A percentile compares a stretch with the other conserved stretches of the same genome.
Evolutionary conservation across 2,888 invertebrate species (phyloP).

Genomic region (Caenorhabditis sinica): DNA sequence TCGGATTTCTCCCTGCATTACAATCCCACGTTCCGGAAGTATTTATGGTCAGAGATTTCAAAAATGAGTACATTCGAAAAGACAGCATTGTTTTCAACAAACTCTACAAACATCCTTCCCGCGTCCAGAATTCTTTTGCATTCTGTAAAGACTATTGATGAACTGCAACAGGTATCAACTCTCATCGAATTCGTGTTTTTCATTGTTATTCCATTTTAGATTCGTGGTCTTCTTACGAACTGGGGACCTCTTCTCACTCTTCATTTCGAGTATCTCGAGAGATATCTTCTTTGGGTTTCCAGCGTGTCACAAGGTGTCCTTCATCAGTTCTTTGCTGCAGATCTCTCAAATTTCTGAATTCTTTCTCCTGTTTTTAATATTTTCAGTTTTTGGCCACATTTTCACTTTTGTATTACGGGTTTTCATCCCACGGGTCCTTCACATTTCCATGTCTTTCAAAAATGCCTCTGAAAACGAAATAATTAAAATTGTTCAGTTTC

Average conservation of each 20-base stretch:
- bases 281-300: conserved; percentile 77
- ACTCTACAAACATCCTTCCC: conserved; percentile 63
- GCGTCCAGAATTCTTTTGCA: conserved; percentile 74
- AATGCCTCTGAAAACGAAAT: conserved; percentile 18
- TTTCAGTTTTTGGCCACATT: neutral
- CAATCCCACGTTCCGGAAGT: conserved; percentile 70
- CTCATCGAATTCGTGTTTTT: conserved; percentile 5
- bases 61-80: conserved; percentile 76
- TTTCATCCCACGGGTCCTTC: neutral
- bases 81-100: conserved; percentile 79
- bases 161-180: conserved; percentile 74
- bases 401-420: conserved; percentile 39
- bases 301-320: conserved; percentile 68
- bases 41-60: conserved; percentile 71
- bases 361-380: neutral
- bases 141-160: conserved; percentile 76
- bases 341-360: conserved; percentile 51
- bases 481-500: neutral
- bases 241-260: conserved; percentile 77
- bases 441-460: conserved; percentile 59
- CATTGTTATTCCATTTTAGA: too few species aligned
- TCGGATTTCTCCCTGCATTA: conserved; percentile 76
- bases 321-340: conserved; percentile 68
- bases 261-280: conserved; percentile 79
- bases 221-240: conserved; percentile 72